phyloP scores from a whole-genome alignment of 2,113 vertebrate genomes.

The Greenwoodochromis staneri region DNA sequence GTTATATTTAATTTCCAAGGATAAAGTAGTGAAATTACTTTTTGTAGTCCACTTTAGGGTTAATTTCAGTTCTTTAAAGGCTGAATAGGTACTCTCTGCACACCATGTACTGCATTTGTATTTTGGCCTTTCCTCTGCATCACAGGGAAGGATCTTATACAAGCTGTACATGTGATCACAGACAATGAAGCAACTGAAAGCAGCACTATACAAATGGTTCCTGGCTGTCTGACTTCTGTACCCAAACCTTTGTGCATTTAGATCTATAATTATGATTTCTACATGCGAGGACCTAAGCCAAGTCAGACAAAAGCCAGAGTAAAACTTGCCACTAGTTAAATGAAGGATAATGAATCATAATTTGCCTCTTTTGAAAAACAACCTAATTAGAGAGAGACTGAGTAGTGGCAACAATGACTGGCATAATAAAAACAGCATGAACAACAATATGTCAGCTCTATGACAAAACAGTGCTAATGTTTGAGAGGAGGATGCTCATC shows the following conservation, averaged over 20 bases:
- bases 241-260: not conserved
- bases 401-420: not conserved
- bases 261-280: not conserved
- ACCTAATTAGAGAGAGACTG: not conserved
- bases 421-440: not conserved
- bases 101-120: not conserved
- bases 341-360: constrained; percentile 35
- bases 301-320: not conserved
- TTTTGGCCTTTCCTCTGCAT: not conserved
- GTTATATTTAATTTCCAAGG: not conserved
- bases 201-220: not conserved
- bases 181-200: not conserved
- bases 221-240: not conserved
- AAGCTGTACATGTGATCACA: not conserved
- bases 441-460: not conserved
- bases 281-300: not conserved
- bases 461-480: constrained; percentile 4
- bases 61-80: not conserved
- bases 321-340: not conserved
- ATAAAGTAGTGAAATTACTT: not conserved
- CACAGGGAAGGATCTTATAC: not conserved
- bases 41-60: not conserved
- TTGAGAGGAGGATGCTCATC: not conserved
- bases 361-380: constrained; percentile 12
- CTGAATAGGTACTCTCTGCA: not conserved